Evolutionary conservation across 2,797 vertebrate species (phyloP), one percentile per base, ranked within the genome.

Genomic region (Cynodonichthys magdalenae): DNA sequence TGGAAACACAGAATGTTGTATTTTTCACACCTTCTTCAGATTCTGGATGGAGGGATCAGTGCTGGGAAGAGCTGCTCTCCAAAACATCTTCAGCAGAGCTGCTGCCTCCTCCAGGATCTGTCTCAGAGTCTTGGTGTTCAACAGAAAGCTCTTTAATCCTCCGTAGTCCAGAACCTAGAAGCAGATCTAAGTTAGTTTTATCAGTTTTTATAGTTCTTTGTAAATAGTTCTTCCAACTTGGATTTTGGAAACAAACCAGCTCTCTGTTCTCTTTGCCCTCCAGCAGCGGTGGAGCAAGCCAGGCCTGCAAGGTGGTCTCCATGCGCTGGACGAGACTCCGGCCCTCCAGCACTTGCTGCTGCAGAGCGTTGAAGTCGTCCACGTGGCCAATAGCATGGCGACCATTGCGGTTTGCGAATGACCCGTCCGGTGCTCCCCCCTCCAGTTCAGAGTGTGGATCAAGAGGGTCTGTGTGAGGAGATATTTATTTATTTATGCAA

Each of bases 81-180:
- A 98, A 89, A 99, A 99, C 92, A 95, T 93, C 76, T 92, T 83
- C 10, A 98, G 94, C 46, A 98, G 93, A 42, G 95, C 94, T 0
- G 73, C 42, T 0, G 93, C 93, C 80, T 96, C 95, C 42, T 97
- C 95, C 70, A 98, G 81, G 83, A 94, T 84, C 53, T 88, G 87
- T 19, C 92, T 91, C 86, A 99, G 88, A 69, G 94, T 93, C 63
- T 81, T 93, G 5, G 94, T 80, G 0, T 91, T 93, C 55, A 92
- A 90, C 63, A 92, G 84, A 15, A 98, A 89, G 44, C 88, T 93
- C 24, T 72, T 93, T 3, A 91, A 24, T 0, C 85, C 86, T 1
- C 61, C 66, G 3, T 87, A 83, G 58, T 91, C 88, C 60, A 91
- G 82, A n/a, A 75, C 83, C 96, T 99, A 82, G 31, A 51, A 1